These are phyloP conservation scores for Axea sp. DNA, from an alignment of 2,888 invertebrate genomes.

Conservation along the genomic window DNA sequence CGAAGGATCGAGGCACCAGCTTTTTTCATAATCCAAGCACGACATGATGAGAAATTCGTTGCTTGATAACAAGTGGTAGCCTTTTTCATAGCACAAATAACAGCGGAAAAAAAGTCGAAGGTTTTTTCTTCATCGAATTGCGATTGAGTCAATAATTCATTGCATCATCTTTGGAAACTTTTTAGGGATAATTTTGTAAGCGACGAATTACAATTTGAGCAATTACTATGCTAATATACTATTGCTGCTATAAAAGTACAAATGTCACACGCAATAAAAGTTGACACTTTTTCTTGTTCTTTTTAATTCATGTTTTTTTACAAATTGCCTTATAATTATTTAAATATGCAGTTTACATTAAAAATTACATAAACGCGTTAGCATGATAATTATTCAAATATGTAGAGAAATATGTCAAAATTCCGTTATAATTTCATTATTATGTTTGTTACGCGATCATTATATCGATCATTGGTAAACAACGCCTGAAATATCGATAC, in stretches of 20 bases:
- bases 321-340: background rate
- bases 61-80: slow-evolving; percentile 10
- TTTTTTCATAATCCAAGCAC: slow-evolving; percentile 40
- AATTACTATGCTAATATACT: too few relatives aligned
- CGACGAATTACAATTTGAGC: background rate
- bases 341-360: background rate
- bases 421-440: slow-evolving; percentile 30
- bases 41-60: slow-evolving; percentile 21
- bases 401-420: slow-evolving; percentile 1
- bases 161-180: too few relatives aligned
- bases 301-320: too few relatives aligned
- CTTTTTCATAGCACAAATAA: slow-evolving; percentile 7
- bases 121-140: slow-evolving; percentile 12
- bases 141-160: background rate
- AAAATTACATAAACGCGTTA: slow-evolving; percentile 16
- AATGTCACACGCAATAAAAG: too few relatives aligned
- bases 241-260: too few relatives aligned
- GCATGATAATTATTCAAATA: slow-evolving; percentile 1
- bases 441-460: slow-evolving; percentile 40
- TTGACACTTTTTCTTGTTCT: too few relatives aligned
- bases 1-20: slow-evolving; percentile 5
- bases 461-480: slow-evolving; percentile 43
- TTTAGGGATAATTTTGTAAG: too few relatives aligned
- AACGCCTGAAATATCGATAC: slow-evolving; percentile 11
- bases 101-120: slow-evolving; percentile 21